A percentile compares a stretch with the other conserved stretches of the same genome.
Conservation (phyloP, 2,888 invertebrate genomes). For the Mycogona germanica region DNA sequence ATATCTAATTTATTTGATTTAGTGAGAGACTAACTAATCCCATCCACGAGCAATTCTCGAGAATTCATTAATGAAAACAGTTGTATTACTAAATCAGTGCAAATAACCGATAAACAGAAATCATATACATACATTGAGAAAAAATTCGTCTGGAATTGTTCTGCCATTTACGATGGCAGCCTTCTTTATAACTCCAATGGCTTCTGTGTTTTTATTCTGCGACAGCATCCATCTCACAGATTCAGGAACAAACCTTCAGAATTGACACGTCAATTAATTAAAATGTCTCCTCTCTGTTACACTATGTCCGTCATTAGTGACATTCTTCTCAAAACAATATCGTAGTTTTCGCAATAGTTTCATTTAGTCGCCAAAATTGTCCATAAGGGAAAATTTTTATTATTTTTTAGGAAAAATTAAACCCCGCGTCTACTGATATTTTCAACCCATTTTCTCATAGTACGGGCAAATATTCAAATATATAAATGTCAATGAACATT, state of each 20-base stretch:
- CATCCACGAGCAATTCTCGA: no score
- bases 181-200: slow-evolving; percentile 46
- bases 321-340: no score
- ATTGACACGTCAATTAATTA: background rate
- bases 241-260: slow-evolving; percentile 51
- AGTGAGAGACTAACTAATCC: no score
- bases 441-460: no score
- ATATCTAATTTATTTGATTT: no score
- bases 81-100: background rate
- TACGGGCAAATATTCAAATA: no score
- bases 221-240: slow-evolving; percentile 58
- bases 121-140: slow-evolving; percentile 21
- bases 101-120: background rate
- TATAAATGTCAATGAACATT: no score
- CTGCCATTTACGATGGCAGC: slow-evolving; percentile 54
- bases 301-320: background rate
- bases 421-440: no score
- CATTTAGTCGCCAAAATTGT: no score
- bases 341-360: no score
- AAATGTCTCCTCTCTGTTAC: background rate
- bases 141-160: slow-evolving; percentile 41
- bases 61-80: background rate
- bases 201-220: slow-evolving; percentile 48
- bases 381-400: no score
- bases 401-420: no score